Evolutionary conservation across 2,888 invertebrate genomes (phyloP).

Genomic region (Erebia epiphron): DNA sequence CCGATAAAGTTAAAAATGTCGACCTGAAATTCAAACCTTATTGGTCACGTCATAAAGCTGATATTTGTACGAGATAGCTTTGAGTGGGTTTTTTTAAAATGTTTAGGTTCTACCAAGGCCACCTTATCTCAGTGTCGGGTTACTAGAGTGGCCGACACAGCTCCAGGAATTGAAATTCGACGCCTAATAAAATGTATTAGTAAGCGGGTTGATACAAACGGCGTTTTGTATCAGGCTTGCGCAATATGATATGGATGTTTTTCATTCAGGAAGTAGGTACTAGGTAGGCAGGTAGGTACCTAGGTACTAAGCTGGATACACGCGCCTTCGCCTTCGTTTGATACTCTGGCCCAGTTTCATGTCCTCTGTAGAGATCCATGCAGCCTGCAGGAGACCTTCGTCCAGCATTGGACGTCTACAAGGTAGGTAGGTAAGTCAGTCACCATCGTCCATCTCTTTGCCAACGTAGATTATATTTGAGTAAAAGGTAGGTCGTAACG

Average conservation of each 20-base stretch:
- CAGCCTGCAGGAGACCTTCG: too few species aligned
- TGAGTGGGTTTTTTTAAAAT: conserved; percentile 36
- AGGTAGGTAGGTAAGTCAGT: too few species aligned
- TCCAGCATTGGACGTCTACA: too few species aligned
- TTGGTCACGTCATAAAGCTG: conserved; percentile 31
- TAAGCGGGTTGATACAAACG: conserved; percentile 31
- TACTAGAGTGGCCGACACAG: conserved; percentile 68
- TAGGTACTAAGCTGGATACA: not conserved
- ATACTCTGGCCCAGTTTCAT: too few species aligned
- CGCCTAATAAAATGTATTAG: conserved; percentile 39
- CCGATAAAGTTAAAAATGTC: conserved; percentile 26
- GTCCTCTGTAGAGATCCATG: too few species aligned
- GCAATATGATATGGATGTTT: conserved; percentile 25
- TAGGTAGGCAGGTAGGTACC: not conserved
- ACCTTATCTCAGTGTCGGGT: conserved; percentile 68
- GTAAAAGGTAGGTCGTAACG: too few species aligned
- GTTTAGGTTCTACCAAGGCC: conserved; percentile 60
- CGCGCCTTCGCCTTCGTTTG: not conserved
- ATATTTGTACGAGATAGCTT: conserved; percentile 26
- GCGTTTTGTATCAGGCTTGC: conserved; percentile 28
- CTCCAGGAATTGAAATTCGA: conserved; percentile 51
- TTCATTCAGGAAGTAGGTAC: not conserved
- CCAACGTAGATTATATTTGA: too few species aligned
- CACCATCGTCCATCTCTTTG: too few species aligned
- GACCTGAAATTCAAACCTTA: conserved; percentile 43